These are phyloP conservation scores for Plagodis pulveraria DNA, from an alignment of 2,888 invertebrate genomes.

Conservation along the genomic window DNA sequence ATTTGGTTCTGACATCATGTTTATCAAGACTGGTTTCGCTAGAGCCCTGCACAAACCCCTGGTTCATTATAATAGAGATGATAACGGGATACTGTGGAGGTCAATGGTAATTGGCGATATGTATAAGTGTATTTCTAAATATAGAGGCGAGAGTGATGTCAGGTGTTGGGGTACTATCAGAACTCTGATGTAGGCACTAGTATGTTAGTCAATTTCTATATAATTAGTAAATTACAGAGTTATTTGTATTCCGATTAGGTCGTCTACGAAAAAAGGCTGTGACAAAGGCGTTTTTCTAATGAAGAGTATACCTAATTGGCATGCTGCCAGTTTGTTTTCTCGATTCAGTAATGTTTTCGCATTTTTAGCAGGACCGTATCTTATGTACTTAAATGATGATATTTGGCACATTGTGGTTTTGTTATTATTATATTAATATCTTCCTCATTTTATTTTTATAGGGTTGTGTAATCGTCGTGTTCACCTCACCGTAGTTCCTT, in stretches of 20 bases:
- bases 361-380: background rate
- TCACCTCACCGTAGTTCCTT: constrained; percentile 15
- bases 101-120: constrained; percentile 34
- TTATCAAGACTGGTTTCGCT: constrained; percentile 56
- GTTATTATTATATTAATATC: background rate
- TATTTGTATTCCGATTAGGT: constrained; percentile 7
- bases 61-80: constrained; percentile 35
- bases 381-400: background rate
- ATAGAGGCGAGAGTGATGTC: constrained; percentile 70
- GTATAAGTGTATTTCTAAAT: constrained; percentile 72
- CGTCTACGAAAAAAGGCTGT: constrained; percentile 3
- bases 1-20: constrained; percentile 63
- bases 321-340: background rate
- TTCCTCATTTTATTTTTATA: background rate
- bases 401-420: background rate
- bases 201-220: background rate
- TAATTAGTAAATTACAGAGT: background rate
- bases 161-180: constrained; percentile 24
- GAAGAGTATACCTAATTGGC: too few relatives aligned
- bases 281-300: background rate
- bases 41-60: constrained; percentile 39
- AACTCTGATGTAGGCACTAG: background rate
- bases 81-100: constrained; percentile 52
- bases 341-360: background rate
- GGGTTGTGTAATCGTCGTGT: constrained; percentile 13